A percentile compares a stretch with the other conserved stretches of the same genome.
Evolutionary conservation across 2,888 invertebrate genomes (phyloP).

Genomic region (Xestia c-nigrum): DNA sequence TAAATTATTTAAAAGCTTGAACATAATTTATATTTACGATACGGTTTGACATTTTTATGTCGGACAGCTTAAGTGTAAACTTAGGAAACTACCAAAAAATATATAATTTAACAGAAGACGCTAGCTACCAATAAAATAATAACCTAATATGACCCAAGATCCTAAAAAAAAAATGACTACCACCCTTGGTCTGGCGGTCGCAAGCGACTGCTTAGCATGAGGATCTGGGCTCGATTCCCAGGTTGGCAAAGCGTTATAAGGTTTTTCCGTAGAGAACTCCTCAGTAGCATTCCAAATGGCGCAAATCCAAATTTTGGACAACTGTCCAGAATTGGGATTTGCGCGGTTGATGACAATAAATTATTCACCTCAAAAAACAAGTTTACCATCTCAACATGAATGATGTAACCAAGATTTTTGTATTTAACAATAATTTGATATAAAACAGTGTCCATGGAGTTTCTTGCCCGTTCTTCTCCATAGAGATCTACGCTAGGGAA

Average conservation of each 20-base stretch:
- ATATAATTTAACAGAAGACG: too few species aligned
- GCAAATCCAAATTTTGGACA: too few species aligned
- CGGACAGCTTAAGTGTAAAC: neutral
- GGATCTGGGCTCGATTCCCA: neutral
- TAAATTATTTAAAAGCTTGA: neutral
- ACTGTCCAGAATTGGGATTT: neutral
- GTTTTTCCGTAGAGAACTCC: neutral
- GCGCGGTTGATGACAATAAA: neutral
- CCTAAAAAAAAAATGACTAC: neutral
- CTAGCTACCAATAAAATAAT: too few species aligned
- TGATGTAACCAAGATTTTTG: too few species aligned
- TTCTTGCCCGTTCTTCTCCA: too few species aligned
- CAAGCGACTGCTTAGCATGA: too few species aligned
- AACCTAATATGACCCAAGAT: too few species aligned
- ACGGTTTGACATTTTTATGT: neutral
- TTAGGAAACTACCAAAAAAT: neutral
- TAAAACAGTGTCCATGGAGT: too few species aligned
- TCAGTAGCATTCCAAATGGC: neutral
- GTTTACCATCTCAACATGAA: too few species aligned
- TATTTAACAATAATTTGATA: too few species aligned
- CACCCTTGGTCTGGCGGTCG: neutral
- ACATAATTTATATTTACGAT: neutral
- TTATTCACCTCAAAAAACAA: too few species aligned
- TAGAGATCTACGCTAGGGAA: too few species aligned
- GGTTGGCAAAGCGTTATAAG: neutral